phyloP scores from a whole-genome alignment of 2,797 vertebrate genomes.

The Anniella stebbinsi region DNA sequence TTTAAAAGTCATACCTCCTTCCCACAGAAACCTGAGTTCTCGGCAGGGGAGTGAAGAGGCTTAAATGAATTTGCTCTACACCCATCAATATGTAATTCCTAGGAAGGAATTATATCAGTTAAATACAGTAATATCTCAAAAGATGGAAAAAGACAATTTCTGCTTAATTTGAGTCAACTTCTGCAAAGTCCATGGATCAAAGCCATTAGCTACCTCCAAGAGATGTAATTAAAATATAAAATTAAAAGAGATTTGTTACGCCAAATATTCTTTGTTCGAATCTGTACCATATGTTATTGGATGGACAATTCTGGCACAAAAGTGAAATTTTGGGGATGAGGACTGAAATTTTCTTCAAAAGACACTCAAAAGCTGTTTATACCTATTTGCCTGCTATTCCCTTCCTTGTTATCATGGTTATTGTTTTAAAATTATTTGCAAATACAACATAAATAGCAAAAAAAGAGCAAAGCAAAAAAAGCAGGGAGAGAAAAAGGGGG shows the following conservation, averaged over 20 bases:
- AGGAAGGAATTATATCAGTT: not conserved
- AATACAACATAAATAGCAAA: no score
- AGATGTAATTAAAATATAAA: not conserved
- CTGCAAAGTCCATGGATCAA: not conserved
- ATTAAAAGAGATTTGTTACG: not conserved
- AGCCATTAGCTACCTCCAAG: not conserved
- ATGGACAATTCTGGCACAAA: not conserved
- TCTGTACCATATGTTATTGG: not conserved
- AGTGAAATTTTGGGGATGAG: not conserved
- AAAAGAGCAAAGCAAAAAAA: no score
- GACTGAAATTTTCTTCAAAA: not conserved
- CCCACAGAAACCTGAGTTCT: not conserved
- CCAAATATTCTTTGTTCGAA: not conserved
- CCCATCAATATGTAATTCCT: not conserved
- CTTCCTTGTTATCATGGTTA: not conserved
- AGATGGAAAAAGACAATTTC: not conserved
- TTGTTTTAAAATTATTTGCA: no score
- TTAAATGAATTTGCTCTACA: not conserved
- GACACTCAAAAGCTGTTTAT: not conserved
- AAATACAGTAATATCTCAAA: not conserved
- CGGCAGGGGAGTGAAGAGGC: fast-evolving
- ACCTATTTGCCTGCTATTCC: not conserved
- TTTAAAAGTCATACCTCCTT: not conserved
- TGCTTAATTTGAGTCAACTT: not conserved
- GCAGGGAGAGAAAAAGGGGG: no score